Percentiles rank a stretch among this genome's conserved stretches.
phyloP scores from a whole-genome alignment of 2,113 vertebrate species.

The Telmatochromis sp. region DNA sequence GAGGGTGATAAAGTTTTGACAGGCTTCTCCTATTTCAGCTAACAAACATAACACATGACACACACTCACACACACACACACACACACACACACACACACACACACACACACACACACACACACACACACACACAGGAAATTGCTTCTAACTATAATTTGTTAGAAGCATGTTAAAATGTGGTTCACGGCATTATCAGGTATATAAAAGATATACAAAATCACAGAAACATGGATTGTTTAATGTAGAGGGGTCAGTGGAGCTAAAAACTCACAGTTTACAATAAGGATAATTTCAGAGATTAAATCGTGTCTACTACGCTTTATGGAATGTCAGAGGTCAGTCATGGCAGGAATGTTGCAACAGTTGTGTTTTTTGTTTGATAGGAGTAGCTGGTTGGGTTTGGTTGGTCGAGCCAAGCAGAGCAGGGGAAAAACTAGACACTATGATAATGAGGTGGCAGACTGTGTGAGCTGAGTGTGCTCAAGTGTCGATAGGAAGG shows the following conservation, averaged over 20 bases:
- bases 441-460: background rate
- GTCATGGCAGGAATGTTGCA: background rate
- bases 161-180: background rate
- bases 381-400: background rate
- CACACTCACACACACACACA: background rate
- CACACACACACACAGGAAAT: background rate
- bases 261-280: background rate
- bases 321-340: background rate
- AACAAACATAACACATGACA: background rate
- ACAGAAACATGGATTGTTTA: background rate
- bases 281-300: background rate
- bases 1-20: background rate
- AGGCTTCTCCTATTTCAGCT: background rate
- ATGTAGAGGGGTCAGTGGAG: background rate
- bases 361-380: background rate
- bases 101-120: background rate
- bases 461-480: background rate
- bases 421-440: background rate
- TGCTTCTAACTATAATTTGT: background rate
- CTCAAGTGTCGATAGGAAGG: background rate
- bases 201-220: background rate
- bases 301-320: background rate
- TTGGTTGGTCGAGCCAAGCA: background rate
- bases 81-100: conserved; percentile 28
- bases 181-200: background rate